These are phyloP conservation scores for Plutella xylostella DNA, from an alignment of 2,888 invertebrate genomes.

Conservation along the genomic window DNA sequence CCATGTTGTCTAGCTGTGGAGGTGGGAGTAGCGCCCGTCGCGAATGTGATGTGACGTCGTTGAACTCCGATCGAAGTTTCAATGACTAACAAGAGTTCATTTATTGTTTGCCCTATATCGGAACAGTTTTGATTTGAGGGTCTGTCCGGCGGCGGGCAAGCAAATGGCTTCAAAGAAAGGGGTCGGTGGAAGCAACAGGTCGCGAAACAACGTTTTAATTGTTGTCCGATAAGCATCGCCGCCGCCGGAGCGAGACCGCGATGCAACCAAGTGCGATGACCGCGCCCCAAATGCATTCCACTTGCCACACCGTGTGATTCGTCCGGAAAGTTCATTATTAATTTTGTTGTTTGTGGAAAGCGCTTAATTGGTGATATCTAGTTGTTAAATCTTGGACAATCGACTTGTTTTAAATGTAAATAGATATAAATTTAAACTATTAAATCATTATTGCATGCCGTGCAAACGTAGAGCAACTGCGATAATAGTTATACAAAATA, in stretches of 20 bases:
- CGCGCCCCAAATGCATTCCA: constrained; percentile 48
- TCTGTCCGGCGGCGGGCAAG: constrained; percentile 20
- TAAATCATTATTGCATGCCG: too few relatives aligned
- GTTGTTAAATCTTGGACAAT: too few relatives aligned
- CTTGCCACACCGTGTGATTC: constrained; percentile 3
- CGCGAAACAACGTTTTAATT: constrained; percentile 55
- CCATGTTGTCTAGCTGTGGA: not conserved
- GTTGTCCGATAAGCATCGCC: constrained; percentile 58
- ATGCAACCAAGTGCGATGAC: constrained; percentile 51
- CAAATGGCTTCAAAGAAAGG: constrained; percentile 23
- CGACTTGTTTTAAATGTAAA: too few relatives aligned
- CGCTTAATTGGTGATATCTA: too few relatives aligned
- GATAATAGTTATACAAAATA: too few relatives aligned
- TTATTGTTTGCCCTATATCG: too few relatives aligned
- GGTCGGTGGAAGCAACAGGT: constrained; percentile 57
- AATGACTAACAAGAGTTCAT: too few relatives aligned
- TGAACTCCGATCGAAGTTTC: not conserved
- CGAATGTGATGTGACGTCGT: not conserved
- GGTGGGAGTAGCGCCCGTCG: not conserved
- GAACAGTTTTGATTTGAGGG: too few relatives aligned
- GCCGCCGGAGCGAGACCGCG: constrained; percentile 56
- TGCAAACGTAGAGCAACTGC: too few relatives aligned
- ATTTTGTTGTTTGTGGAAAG: too few relatives aligned
- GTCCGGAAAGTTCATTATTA: not conserved
- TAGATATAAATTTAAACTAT: too few relatives aligned